phyloP scores from a whole-genome alignment of 2,113 vertebrate genomes.

The Lampris incognitus region DNA sequence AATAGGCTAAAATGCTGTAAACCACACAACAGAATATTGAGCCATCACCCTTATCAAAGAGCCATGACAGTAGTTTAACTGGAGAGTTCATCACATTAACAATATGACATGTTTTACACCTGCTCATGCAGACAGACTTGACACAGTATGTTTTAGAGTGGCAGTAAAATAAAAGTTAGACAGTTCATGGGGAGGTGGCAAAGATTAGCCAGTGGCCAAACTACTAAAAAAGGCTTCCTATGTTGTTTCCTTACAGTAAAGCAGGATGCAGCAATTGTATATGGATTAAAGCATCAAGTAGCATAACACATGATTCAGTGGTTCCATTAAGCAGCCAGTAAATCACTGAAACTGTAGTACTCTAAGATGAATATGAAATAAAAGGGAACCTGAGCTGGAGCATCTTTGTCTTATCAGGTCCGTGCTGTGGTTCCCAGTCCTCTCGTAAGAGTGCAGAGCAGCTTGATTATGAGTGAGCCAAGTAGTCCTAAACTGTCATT shows the following conservation, averaged over 20 bases:
- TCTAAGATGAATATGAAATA: too few species aligned
- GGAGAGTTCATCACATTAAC: constrained; percentile 37
- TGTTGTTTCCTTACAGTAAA: background rate
- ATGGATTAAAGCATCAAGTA: too few species aligned
- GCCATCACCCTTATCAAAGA: constrained; percentile 45
- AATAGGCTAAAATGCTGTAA: background rate
- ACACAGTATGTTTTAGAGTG: background rate
- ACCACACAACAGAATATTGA: constrained; percentile 37
- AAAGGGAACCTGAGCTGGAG: too few species aligned
- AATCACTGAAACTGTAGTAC: too few species aligned
- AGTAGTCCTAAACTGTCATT: too few species aligned
- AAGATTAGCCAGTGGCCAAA: background rate
- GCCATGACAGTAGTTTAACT: constrained; percentile 38
- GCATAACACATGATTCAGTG: too few species aligned
- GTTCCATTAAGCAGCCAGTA: too few species aligned
- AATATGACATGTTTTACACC: constrained; percentile 29
- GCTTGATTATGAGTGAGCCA: too few species aligned
- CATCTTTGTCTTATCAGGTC: too few species aligned
- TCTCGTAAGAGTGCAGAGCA: too few species aligned
- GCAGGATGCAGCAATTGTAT: background rate
- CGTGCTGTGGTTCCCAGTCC: too few species aligned
- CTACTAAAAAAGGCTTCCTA: background rate
- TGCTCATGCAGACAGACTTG: constrained; percentile 36
- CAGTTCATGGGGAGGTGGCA: background rate
- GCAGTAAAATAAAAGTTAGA: background rate